Evolutionary conservation across 2,113 vertebrate species (phyloP).

Genomic region (Oryzias woworae): DNA sequence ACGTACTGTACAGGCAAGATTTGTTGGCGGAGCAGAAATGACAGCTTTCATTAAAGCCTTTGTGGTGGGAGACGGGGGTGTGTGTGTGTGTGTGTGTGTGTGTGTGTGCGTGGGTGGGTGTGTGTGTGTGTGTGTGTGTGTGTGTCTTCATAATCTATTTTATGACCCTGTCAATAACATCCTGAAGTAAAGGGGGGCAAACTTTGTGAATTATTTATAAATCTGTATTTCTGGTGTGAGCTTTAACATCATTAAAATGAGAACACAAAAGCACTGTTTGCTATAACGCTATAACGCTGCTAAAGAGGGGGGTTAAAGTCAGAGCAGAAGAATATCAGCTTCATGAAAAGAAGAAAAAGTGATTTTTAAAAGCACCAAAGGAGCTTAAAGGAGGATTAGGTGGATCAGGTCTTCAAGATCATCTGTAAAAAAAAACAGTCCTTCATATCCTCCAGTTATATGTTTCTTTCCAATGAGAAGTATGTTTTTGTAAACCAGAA

Average conservation of each 20-base stretch:
- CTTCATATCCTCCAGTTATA: slow-evolving; percentile 10
- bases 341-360: slow-evolving; percentile 20
- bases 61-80: too few species aligned
- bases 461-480: slow-evolving; percentile 4
- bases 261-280: slow-evolving; percentile 59
- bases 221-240: slow-evolving; percentile 56
- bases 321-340: slow-evolving; percentile 35
- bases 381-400: slow-evolving; percentile 21
- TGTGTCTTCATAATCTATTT: slow-evolving; percentile 62
- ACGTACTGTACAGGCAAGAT: slow-evolving; percentile 27
- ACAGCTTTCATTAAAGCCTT: slow-evolving; percentile 60
- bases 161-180: slow-evolving; percentile 68
- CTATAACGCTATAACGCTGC: slow-evolving; percentile 56
- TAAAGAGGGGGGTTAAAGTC: slow-evolving; percentile 62
- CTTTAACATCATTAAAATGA: slow-evolving; percentile 62
- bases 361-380: slow-evolving; percentile 21
- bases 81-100: too few species aligned
- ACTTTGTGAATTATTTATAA: slow-evolving; percentile 75
- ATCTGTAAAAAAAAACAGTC: slow-evolving; percentile 22
- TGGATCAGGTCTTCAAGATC: slow-evolving; percentile 31
- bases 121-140: too few species aligned
- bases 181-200: slow-evolving; percentile 64
- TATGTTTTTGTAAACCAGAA: slow-evolving; percentile 8
- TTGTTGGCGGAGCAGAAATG: slow-evolving; percentile 48
- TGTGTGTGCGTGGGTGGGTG: too few species aligned